Base-by-base conservation (phyloP, 2,113 vertebrate genomes). In the Xenopus borealis region DNA sequence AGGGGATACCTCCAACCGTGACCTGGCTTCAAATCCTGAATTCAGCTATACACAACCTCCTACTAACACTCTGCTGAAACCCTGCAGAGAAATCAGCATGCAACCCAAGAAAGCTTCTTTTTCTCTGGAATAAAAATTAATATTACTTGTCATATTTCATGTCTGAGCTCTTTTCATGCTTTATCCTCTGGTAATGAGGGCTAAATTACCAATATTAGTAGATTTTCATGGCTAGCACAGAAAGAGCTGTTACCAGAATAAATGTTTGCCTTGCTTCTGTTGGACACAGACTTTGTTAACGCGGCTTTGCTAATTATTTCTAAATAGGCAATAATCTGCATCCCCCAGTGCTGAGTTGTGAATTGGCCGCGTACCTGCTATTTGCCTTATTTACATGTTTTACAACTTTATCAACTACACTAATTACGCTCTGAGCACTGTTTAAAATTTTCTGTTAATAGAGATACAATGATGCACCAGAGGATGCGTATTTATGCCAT, bases 391-490 rank as follows among this genome's bases (percentile, higher is more conserved):
- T 93, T 94, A 94, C 92, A 93, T 92, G 92, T 92, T 93, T 93
- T 92, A 94, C 92, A 93, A 94, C 92, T 93, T 93, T 93, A 93
- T 93, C 92, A 93, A 93, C 91, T 92, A 91, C 92, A 91, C 92
- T 93, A 93, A 93, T 93, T 93, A 93, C 89, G 93, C 92, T 92
- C 92, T 93, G 92, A 93, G 92, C 92, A 93, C 92, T 93, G 92
- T 93, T 93, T 93, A 93, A 93, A 93, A 92, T 93, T 92, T 93
- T 92, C 92, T 92, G 92, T 93, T 93, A 93, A 93, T 93, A 93
- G 92, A 93, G 92, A 93, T 93, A 93, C 92, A 93, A 93, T 93
- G 92, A 93, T 93, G 91, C 92, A 93, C 92, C 91, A 93, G 92
- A 93, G 89, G 89, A 92, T 92, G 90, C 91, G 91, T 93, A 93